Evolutionary conservation across 2,113 vertebrate genomes (phyloP).

Genomic region (Crypturellus undulatus): DNA sequence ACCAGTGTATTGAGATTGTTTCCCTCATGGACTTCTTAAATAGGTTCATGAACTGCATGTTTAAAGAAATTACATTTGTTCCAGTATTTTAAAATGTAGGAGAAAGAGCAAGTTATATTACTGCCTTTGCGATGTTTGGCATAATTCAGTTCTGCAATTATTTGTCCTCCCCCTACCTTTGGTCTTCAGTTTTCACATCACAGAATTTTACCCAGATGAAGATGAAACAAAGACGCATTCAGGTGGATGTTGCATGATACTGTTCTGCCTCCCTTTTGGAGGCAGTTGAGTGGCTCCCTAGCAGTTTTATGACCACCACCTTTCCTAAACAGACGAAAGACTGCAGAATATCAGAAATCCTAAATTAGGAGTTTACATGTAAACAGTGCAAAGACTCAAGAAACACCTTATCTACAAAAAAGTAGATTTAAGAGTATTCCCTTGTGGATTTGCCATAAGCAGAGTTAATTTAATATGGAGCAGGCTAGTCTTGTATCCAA

Average conservation of each 20-base stretch:
- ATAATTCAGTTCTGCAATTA: neutral
- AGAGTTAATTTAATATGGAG: neutral
- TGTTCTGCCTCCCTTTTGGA: neutral
- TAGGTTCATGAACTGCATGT: neutral
- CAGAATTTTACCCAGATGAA: neutral
- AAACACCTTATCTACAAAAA: neutral
- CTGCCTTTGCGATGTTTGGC: neutral
- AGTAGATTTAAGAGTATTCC: neutral
- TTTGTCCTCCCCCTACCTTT: neutral
- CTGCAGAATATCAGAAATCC: neutral
- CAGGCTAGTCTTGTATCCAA: neutral
- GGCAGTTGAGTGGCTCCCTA: neutral
- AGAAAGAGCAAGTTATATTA: neutral
- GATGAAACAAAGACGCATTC: neutral
- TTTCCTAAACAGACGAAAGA: neutral
- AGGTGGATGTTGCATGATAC: neutral
- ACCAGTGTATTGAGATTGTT: neutral
- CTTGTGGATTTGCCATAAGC: neutral
- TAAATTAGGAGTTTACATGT: neutral
- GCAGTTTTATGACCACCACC: fast-evolving
- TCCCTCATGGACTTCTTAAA: neutral
- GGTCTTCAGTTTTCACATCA: neutral
- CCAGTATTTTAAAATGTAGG: neutral
- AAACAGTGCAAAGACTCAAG: neutral
- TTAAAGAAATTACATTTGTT: neutral